Percentiles rank a stretch among this genome's conserved stretches.
These are phyloP conservation scores for Agonopterix arenella DNA, from an alignment of 2,888 invertebrate genomes.

Conservation along the genomic window DNA sequence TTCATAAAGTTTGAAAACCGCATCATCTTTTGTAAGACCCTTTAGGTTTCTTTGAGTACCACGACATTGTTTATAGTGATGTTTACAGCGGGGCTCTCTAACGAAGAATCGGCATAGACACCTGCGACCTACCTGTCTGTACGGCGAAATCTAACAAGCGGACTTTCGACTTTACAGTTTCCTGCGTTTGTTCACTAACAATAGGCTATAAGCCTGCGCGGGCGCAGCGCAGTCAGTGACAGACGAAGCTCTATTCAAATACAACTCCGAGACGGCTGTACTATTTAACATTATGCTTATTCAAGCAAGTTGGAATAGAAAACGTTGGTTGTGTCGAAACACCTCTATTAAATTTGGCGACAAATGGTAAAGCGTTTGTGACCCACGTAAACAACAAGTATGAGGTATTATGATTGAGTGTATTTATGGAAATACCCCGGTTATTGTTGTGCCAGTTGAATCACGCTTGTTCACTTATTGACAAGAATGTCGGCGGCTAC, in stretches of 20 bases:
- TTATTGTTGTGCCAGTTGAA: background rate
- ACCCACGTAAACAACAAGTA: background rate
- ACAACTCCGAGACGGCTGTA: constrained; percentile 28
- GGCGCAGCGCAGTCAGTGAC: constrained; percentile 41
- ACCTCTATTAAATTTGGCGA: constrained; percentile 14
- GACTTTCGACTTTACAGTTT: constrained; percentile 72
- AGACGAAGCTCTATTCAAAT: constrained; percentile 54
- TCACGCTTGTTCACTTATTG: too few relatives aligned
- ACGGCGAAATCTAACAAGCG: constrained; percentile 60
- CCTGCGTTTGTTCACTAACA: constrained; percentile 72
- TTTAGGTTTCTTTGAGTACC: constrained; percentile 22
- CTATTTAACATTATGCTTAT: constrained; percentile 44
- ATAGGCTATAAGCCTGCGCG: constrained; percentile 60
- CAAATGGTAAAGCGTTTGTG: constrained; percentile 9
- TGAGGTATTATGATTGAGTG: background rate
- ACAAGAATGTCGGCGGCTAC: too few relatives aligned
- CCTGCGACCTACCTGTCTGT: constrained; percentile 68
- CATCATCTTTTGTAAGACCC: constrained; percentile 23
- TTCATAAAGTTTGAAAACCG: constrained; percentile 46
- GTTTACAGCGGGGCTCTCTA: constrained; percentile 34
- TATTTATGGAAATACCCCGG: constrained; percentile 8
- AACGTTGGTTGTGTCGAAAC: constrained; percentile 14
- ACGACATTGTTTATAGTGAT: constrained; percentile 50
- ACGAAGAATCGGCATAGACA: constrained; percentile 26
- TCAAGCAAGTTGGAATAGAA: constrained; percentile 26